Base-by-base conservation (phyloP, 2,797 vertebrate genomes). In the Meda fulgida region DNA sequence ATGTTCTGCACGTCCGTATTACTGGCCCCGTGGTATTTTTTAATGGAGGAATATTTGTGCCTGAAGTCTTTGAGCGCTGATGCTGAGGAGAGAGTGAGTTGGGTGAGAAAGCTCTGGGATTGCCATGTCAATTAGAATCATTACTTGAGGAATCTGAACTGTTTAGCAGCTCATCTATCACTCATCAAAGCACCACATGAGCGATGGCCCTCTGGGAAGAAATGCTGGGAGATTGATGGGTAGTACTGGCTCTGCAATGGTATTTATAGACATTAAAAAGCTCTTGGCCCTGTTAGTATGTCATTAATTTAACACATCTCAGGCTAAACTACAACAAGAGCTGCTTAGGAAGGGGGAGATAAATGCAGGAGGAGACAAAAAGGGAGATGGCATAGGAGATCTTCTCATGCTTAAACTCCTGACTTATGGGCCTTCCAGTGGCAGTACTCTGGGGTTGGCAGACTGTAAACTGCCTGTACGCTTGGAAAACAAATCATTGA, bases 91-190 rank as follows among this genome's bases (percentile, higher is more conserved):
- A 70, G 51, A 83, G 43, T 31, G 29, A 63, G 31, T 72, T 71
- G 70, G 60, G 70, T 88, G 71, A 53, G 78, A 79, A 84, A 88
- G 65, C 66, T 81, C 43, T 43, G 60, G 19, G 46, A 91, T 94
- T 94, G 86, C 92, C 75, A 91, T 91, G 91, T 72, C 88, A 87
- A 79, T 85, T 70, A 63, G 40, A 69, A 69, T 78, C 75, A 83
- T 40, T 65, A 82, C 87, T 77, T 34, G 11, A 89, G 88, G 92
- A 93, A 94, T 91, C 78, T 78, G 43, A 81, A 70, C 53, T 85
- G 70, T 78, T 55, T 67, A 73, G 55, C 85, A 77, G 66, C 38
- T 86, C 88, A 92, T 93, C 92, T 85, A 78, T 92, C 89, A 87
- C 82, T 76, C 58, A 34, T 60, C 71, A 48, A 85, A 86, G 71